These are phyloP conservation scores for Mya arenaria DNA, from an alignment of 1,140 invertebrate species.

Conservation along the genomic window DNA sequence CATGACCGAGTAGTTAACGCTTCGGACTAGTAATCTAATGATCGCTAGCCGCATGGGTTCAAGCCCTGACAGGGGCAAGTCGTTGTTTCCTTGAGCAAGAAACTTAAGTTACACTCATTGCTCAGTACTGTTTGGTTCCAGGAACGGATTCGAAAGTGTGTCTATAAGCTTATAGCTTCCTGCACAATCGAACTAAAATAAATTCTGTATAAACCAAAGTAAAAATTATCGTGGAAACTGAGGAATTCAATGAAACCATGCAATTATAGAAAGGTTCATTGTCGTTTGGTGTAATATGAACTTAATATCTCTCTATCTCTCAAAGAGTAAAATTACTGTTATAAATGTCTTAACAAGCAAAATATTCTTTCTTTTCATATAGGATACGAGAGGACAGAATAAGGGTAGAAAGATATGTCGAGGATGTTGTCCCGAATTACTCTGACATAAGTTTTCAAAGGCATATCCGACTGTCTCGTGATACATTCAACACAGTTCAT, in stretches of 20 bases:
- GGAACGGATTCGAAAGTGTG: no score
- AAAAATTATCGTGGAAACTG: no score
- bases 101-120: no score
- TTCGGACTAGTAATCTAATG: no score
- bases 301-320: background rate
- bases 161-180: no score
- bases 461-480: slow-evolving; percentile 31
- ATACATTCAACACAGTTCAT: slow-evolving; percentile 36
- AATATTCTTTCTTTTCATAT: slow-evolving; percentile 30
- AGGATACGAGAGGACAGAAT: slow-evolving; percentile 23
- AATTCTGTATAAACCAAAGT: no score
- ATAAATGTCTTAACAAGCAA: slow-evolving; percentile 16
- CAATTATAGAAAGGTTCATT: slow-evolving; percentile 6
- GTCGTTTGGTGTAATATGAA: slow-evolving; percentile 14
- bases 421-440: slow-evolving; percentile 45
- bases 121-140: no score
- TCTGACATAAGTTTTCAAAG: slow-evolving; percentile 34
- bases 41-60: no score
- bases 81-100: no score
- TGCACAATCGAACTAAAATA: no score
- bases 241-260: slow-evolving; percentile 11
- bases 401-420: slow-evolving; percentile 42
- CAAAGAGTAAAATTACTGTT: slow-evolving; percentile 19
- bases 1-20: background rate
- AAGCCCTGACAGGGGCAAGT: no score